Base-by-base conservation (phyloP, 2,113 vertebrate genomes). In the Platysteira castanea region DNA sequence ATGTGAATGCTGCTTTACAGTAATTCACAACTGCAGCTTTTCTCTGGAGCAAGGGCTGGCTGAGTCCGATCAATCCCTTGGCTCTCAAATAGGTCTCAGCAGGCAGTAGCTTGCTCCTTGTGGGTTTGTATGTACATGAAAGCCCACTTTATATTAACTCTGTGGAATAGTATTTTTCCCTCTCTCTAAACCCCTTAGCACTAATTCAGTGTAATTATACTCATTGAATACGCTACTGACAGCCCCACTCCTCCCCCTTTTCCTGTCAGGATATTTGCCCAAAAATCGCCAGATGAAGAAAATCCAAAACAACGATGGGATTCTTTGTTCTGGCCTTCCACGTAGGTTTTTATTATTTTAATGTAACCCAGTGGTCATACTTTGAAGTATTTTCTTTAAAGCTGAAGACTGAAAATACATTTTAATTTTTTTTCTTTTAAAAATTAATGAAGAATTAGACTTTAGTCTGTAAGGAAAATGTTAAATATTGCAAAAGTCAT, bases 81-180 rank as follows among this genome's bases (percentile, higher is more conserved):
- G 95, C 85, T 96, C 92, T 84, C 79, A 71, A 81, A 93, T 18
- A 44, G 73, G 68, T 92, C 93, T 95, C 95, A 97, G 95, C 96
- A 95, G 96, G 95, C 96, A 96, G 83, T n/a, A 67, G 85, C 95
- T 92, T 67, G 60, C 79, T 92, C 35, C 88, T 94, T 96, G 79
- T 64, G 93, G 88, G 79, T 96, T 96, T 97, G 95, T 96, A 41
- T 96, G 87, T 96, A 93, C 91, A 91, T 96, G 93, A 97, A 97
- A 97, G 96, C 87, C 91, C 87, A 97, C 94, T 97, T 96, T 97
- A 95, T 95, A 95, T 95, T 91, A 97, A 95, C 93, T 95, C 93
- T 46, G 49, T 84, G 94, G 53, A 96, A 89, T 68, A 91, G 89
- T 95, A 95, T 95, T 96, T 95, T 92, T 93, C 67, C 28, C 65